These are phyloP conservation scores for Antechinus flavipes DNA, from an alignment of 2,113 vertebrate species.

Conservation along the genomic window DNA sequence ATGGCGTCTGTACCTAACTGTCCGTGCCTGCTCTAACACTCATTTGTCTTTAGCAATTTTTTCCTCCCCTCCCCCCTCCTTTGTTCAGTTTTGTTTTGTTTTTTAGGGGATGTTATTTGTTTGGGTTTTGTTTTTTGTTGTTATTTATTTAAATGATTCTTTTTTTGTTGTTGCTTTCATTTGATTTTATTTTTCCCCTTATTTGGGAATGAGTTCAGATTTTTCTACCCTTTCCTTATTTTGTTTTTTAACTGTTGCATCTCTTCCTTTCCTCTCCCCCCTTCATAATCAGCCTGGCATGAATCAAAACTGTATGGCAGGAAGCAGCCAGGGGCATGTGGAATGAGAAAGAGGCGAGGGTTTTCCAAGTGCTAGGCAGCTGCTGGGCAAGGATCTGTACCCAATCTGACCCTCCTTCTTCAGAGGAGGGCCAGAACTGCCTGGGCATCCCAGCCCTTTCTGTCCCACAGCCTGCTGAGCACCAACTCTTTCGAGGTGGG, in stretches of 20 bases:
- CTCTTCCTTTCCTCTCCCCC: slow-evolving; percentile 81
- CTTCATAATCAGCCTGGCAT: slow-evolving; percentile 85
- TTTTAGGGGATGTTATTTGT: slow-evolving; percentile 56
- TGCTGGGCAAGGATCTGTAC: slow-evolving; percentile 63
- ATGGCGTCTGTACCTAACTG: slow-evolving; percentile 90
- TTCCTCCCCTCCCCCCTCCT: slow-evolving; percentile 69
- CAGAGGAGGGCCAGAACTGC: not conserved
- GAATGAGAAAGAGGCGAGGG: slow-evolving; percentile 70
- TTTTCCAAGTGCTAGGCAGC: slow-evolving; percentile 65
- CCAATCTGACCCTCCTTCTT: slow-evolving; percentile 17
- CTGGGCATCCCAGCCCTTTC: slow-evolving; percentile 31
- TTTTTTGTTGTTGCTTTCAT: slow-evolving; percentile 69
- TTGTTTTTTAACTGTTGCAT: slow-evolving; percentile 83
- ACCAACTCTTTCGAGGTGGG: slow-evolving; percentile 74
- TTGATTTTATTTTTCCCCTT: slow-evolving; percentile 40
- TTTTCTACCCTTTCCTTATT: slow-evolving; percentile 30
- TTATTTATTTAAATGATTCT: slow-evolving; percentile 78
- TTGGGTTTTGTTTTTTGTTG: slow-evolving; percentile 76
- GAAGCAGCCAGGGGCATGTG: slow-evolving; percentile 76
- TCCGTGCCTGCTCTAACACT: slow-evolving; percentile 90
- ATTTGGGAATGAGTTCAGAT: slow-evolving; percentile 81
- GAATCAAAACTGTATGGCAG: slow-evolving; percentile 87
- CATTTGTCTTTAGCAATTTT: slow-evolving; percentile 81
- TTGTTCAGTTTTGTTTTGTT: slow-evolving; percentile 75
- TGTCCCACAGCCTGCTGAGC: slow-evolving; percentile 63